These are phyloP conservation scores for Dryobota labecula DNA, from an alignment of 2,888 invertebrate genomes.

Conservation along the genomic window DNA sequence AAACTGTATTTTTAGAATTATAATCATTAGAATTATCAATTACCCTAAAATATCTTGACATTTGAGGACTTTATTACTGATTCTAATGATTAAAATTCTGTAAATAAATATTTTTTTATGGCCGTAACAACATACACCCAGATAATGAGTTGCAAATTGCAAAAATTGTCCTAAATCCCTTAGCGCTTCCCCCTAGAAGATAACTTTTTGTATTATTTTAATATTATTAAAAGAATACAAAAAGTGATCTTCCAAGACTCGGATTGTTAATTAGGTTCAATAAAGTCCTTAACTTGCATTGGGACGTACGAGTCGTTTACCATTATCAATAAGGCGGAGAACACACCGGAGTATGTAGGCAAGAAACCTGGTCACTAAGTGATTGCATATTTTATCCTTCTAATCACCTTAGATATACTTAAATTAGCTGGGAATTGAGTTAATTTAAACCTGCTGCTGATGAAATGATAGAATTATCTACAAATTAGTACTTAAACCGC, in stretches of 20 bases:
- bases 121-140: too few relatives aligned
- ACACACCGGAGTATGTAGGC: constrained; percentile 1
- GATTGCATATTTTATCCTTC: constrained; percentile 9
- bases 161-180: too few relatives aligned
- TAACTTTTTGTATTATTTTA: too few relatives aligned
- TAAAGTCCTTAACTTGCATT: constrained; percentile 41
- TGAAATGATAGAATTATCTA: constrained; percentile 14
- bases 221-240: not conserved
- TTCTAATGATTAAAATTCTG: too few relatives aligned
- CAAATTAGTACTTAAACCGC: constrained; percentile 6
- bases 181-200: too few relatives aligned
- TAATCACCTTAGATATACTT: not conserved
- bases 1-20: too few relatives aligned
- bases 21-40: too few relatives aligned
- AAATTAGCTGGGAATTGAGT: not conserved
- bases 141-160: too few relatives aligned
- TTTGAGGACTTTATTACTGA: too few relatives aligned
- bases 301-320: constrained; percentile 21
- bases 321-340: constrained; percentile 20
- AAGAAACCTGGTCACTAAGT: not conserved
- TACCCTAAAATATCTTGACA: too few relatives aligned
- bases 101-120: too few relatives aligned
- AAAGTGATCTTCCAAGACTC: constrained; percentile 1
- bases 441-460: constrained; percentile 12
- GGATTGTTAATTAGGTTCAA: constrained; percentile 33